Evolutionary conservation across 2,888 invertebrate genomes (phyloP), one percentile per base, ranked within the genome.

Genomic region (Noctuana brunneofusca): DNA sequence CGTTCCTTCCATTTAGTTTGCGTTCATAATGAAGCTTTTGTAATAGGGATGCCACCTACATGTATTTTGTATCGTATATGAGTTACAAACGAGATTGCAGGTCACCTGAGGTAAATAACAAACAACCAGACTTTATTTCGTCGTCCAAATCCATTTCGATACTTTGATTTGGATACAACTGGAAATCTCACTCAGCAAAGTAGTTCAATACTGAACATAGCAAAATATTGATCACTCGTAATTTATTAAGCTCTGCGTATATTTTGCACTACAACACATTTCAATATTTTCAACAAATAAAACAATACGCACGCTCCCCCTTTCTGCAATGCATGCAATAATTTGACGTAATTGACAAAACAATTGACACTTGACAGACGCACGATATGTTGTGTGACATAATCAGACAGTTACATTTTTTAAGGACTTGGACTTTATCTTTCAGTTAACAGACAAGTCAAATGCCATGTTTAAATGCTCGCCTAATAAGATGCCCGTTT

Each of bases 111-210:
- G n/a, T n/a, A n/a, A n/a, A n/a, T n/a, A n/a, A n/a, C n/a, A n/a
- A n/a, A n/a, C n/a, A 94, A 81, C 97, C 97, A 81, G 94, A 93
- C 79, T 95, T 93, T 75, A 96, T 92, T 80, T 95, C 94, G 84
- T 95, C 94, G 90, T 96, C 95, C 80, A 93, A 93, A 83, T 95
- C 95, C 96, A 96, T 96, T 70, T 57, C 71, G 60, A 53, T 27
- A 41, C 56, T 46, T 27, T 6, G 24, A 43, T 57, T 20, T 6
- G 3, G 14, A 43, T 43, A 32, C 14, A 5, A 35, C 14, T 57
- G 1, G 9, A 14, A 18, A 52, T 9, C 14, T 46, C 35, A 58
- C 48, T 48, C 2, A 35, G 14, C 24, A 53, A 27, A 20, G 11
- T 38, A 52, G 35, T 35, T 14, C 18, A 6, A 30, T 35, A 20